Percentiles rank a stretch among this genome's conserved stretches.
phyloP scores from a whole-genome alignment of 2,113 vertebrate genomes.

The Mustela lutreola region DNA sequence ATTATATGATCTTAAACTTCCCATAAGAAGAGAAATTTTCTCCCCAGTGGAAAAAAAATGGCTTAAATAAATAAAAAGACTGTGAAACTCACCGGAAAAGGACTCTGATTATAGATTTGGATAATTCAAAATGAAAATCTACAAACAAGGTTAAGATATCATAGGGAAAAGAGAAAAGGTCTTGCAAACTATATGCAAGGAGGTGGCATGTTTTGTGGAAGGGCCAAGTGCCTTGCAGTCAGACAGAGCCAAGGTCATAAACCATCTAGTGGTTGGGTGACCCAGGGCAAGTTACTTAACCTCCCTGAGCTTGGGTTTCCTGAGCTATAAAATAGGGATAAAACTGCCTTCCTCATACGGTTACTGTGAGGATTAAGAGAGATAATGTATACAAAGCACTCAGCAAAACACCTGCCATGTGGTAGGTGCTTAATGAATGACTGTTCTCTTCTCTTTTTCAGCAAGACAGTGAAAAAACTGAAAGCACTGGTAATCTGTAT shows the following conservation, averaged over 20 bases:
- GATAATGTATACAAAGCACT: conserved; percentile 74
- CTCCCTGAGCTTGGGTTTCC: conserved; percentile 73
- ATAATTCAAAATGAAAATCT: conserved; percentile 38
- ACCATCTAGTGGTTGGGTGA: conserved; percentile 33
- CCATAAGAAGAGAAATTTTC: conserved; percentile 8
- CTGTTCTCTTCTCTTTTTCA: conserved; percentile 63
- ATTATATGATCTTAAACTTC: conserved; percentile 23
- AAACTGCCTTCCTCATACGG: conserved; percentile 74
- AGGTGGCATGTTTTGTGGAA: background rate
- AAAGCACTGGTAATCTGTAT: background rate
- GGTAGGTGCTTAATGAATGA: conserved; percentile 70
- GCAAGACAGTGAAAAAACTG: conserved; percentile 37
- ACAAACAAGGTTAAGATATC: background rate
- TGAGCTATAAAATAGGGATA: conserved; percentile 77
- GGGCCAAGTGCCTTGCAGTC: background rate
- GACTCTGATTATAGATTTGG: background rate
- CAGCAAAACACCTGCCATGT: conserved; percentile 72
- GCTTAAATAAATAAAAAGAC: background rate
- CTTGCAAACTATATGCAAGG: background rate
- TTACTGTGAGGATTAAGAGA: conserved; percentile 78
- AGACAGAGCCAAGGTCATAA: conserved; percentile 55
- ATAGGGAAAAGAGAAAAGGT: conserved; percentile 11
- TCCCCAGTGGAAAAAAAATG: conserved; percentile 19
- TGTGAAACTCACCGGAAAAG: background rate
- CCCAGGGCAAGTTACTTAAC: conserved; percentile 70